phyloP scores from a whole-genome alignment of 2,888 invertebrate genomes.

The Melolontha melolontha region DNA sequence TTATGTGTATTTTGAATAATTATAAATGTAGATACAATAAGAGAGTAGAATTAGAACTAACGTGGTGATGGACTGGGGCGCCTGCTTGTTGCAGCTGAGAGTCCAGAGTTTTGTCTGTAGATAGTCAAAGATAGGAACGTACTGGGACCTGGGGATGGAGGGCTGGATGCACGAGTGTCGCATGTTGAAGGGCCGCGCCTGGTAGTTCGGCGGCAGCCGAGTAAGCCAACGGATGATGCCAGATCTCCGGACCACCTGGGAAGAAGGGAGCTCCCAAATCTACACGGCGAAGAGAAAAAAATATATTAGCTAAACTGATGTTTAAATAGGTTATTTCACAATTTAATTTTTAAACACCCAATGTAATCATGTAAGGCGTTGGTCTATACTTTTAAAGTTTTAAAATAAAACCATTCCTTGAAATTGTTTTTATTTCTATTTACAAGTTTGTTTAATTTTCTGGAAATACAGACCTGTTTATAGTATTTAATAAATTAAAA shows the following conservation, averaged over 20 bases:
- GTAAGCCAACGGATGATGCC: constrained; percentile 91
- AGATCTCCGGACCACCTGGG: constrained; percentile 93
- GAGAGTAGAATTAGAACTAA: constrained; percentile 62
- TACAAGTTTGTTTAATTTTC: no score
- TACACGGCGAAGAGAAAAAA: constrained; percentile 56
- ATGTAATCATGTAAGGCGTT: no score
- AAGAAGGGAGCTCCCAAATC: constrained; percentile 97
- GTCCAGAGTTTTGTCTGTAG: constrained; percentile 83
- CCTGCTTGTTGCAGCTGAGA: constrained; percentile 68
- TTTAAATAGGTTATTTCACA: no score
- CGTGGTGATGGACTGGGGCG: constrained; percentile 70
- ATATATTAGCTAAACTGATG: background rate
- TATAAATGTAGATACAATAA: constrained; percentile 23
- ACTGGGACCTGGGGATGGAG: constrained; percentile 98
- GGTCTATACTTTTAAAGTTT: no score
- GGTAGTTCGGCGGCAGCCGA: constrained; percentile 85
- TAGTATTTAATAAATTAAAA: no score
- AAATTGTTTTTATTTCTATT: no score
- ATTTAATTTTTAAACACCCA: no score
- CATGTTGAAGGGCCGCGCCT: constrained; percentile 84
- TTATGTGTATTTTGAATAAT: constrained; percentile 19
- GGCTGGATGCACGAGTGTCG: constrained; percentile 94
- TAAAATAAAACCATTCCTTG: no score
- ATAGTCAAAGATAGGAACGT: constrained; percentile 97
- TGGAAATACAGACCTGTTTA: no score